Evolutionary conservation across 2,113 vertebrate species (phyloP), one percentile per base, ranked within the genome.

Genomic region (Ovis canadensis): DNA sequence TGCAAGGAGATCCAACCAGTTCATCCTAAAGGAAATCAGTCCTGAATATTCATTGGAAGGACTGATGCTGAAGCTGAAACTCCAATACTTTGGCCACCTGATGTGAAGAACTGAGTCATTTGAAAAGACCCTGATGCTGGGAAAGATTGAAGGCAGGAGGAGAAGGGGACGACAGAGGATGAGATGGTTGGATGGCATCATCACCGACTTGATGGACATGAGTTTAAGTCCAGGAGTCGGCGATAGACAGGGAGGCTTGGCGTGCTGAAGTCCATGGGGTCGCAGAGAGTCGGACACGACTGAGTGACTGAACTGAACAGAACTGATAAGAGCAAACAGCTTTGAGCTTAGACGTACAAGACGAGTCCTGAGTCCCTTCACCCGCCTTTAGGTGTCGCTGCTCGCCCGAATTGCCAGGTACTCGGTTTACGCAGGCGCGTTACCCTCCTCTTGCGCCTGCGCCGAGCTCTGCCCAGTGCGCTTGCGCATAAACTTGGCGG

Each of bases 401-500:
- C 36, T 77, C 15, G 0, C 21, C 4, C 0, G 6, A 50, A 4
- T 0, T 2, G 16, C 6, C 0, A 0, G 0, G 25, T 0, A 0
- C 48, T 5, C 2, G 12, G 10, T 6, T 67, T 3, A 90, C 71
- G 91, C 97, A 78, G 45, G 92, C 67, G 95, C 90, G 3, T 1
- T 19, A 23, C 21, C 11, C 19, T 3, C 9, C 16, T n/a, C 36
- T 36, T 36, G 1, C 36, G 21, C 10, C 31, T 7, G 5, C 36
- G 11, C 4, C 19, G 33, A 13, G 10, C 11, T 33, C 19, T 15
- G 11, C 17, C 71, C 7, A 54, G 14, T 74, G 95, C 96, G 98
- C 98, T 10, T 97, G 98, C 97, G 98, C 95, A 11, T 1, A 71
- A n/a, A 0, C 1, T 84, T 93, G 25, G 88, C 97, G 96, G 97